Evolutionary conservation across 1,140 invertebrate species (phyloP), one percentile per base, ranked within the genome.

Genomic region (Aphis craccivora): DNA sequence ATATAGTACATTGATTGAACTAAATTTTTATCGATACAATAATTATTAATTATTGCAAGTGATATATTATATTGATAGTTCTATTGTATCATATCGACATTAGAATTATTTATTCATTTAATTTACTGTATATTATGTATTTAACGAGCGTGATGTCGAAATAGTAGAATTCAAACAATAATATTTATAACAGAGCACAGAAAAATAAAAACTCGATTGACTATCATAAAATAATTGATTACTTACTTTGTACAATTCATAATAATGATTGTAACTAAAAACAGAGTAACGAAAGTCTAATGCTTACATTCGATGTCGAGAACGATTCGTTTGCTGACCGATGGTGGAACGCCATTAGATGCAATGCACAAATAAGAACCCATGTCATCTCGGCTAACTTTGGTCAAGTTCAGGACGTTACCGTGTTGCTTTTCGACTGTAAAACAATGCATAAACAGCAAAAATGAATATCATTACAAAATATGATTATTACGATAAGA

Each of bases 311-410:
- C 94, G 40, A 95, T 94, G 86, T 95, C 94, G 1, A 95, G 93
- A 35, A 94, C 94, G 43, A 95, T 95, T 48, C 95, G 96, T 96
- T 98, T 98, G 95, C 97, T 98, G 94, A 98, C 97, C 5, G 97
- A 98, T 23, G 98, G 98, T n/a, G 98, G 98, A 22, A 98, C 97
- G 45, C 97, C 97, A 94, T 98, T 98, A 94, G 96, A 97, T 30
- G 98, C 98, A 83, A 98, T 98, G 95, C 97, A 98, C 90, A 98
- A 95, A 95, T 98, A 98, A 93, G 97, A 97, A 37, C 97, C 97
- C 98, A 98, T 98, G 95, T 98, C 97, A 88, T 97, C 97, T 90
- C 98, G 96, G 92, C 97, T 97, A 94, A 98, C 97, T 95, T 98
- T 98, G 87, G 96, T 96, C 94, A 98, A 95, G 94, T 97, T 97